Evolutionary conservation across 2,113 vertebrate genomes (phyloP).

Genomic region (Cyprinus carpio): DNA sequence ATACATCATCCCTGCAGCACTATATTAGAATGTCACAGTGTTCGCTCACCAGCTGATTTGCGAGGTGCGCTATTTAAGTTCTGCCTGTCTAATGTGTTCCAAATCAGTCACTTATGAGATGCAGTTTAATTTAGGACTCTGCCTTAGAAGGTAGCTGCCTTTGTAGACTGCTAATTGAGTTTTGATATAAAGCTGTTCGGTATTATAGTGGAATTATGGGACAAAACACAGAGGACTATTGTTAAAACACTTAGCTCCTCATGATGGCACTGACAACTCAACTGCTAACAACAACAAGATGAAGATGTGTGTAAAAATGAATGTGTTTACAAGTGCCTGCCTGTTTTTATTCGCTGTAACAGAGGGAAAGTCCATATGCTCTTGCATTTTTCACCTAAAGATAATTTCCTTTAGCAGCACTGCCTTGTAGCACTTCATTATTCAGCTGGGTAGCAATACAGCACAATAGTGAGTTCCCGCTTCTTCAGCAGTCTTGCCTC

Average conservation of each 20-base stretch:
- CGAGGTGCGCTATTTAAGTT: background rate
- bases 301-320: constrained; percentile 20
- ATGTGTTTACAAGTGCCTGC: constrained; percentile 33
- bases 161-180: background rate
- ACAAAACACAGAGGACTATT: background rate
- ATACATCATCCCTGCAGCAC: background rate
- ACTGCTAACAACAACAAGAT: background rate
- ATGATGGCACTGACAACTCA: background rate
- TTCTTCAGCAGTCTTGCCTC: background rate
- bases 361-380: constrained; percentile 19
- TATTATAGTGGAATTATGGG: background rate
- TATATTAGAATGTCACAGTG: background rate
- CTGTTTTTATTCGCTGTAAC: constrained; percentile 36
- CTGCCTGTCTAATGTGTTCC: background rate
- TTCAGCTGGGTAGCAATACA: constrained; percentile 43
- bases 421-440: constrained; percentile 44
- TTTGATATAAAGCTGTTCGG: background rate
- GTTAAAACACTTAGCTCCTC: constrained; percentile 1
- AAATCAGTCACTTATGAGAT: background rate
- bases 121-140: background rate
- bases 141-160: background rate
- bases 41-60: background rate
- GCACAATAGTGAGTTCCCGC: background rate
- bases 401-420: constrained; percentile 39
- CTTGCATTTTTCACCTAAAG: constrained; percentile 26